These are phyloP conservation scores for Axis porcinus DNA, from an alignment of 2,113 vertebrate species.

Conservation along the genomic window DNA sequence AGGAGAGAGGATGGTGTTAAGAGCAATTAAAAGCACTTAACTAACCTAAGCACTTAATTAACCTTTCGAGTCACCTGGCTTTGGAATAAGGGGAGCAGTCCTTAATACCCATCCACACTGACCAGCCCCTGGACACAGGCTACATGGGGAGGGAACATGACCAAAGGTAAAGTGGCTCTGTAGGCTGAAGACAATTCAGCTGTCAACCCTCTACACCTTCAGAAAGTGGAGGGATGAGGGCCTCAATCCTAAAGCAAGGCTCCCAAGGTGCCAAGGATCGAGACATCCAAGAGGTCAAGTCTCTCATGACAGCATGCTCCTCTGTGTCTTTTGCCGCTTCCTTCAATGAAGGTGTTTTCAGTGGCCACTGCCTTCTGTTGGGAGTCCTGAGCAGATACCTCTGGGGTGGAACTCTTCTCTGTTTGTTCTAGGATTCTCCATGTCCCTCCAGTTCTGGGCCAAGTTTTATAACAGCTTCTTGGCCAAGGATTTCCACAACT, in stretches of 20 bases:
- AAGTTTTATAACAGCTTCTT: not conserved
- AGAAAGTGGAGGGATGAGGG: accelerated
- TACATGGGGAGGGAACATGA: accelerated
- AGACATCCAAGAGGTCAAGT: not conserved
- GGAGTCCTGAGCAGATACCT: not conserved
- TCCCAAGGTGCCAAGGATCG: not conserved
- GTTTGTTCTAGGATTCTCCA: not conserved
- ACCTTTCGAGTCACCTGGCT: not conserved
- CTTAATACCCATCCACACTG: not conserved
- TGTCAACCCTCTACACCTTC: accelerated
- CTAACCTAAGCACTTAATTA: not conserved
- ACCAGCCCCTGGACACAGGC: not conserved
- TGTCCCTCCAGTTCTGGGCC: not conserved
- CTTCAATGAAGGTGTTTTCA: not conserved
- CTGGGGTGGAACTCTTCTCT: not conserved
- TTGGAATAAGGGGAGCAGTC: not conserved
- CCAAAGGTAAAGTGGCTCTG: not conserved
- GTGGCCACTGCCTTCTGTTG: not conserved
- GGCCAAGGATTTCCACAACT: not conserved
- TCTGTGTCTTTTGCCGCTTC: not conserved
- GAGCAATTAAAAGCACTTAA: not conserved
- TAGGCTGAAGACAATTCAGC: not conserved
- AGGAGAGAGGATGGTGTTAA: not conserved
- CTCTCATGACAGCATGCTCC: not conserved
- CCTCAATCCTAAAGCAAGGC: not conserved